Evolutionary conservation across 2,888 invertebrate species (phyloP), one percentile per base, ranked within the genome.

Genomic region (Sesia apiformis): DNA sequence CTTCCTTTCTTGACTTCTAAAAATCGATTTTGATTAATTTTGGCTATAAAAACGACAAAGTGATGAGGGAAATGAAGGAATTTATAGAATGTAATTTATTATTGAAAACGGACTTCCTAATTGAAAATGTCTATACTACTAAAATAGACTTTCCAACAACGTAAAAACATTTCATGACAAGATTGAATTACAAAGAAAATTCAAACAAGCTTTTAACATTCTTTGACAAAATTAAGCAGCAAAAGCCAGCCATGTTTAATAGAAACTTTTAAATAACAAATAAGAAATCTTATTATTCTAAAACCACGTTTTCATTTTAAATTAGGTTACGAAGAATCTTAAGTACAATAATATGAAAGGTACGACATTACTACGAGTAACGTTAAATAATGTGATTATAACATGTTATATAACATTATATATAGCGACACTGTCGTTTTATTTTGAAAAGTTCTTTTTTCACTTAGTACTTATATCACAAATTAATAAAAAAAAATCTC

Each of bases 1-100:
- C 57, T 59, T 66, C 50, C 50, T 50, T 50, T 50, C 50, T 38
- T 38, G 7, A 38, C 50, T 50, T 50, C 23, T 38, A n/a, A 5
- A 40, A 52, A 39, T 52, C 52, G 40, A 39, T 52, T 52, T 52
- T 52, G 52, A 40, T 52, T 3, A 50, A 50, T 38, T 50, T 46
- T 46, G 23, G 23, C 46, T 46, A 46, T 23, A 46, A 46, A 46
- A 46, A 46, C 46, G 46, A 23, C 46, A 46, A 46, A 46, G 46
- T 8, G 46, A 46, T 46, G 46, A 46, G 23, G 46, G n/a, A 8
- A 46, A 46, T 46, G 46, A 46, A 46, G 46, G 46, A 46, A 46
- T 46, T 46, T 46, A n/a, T 7, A 46, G 7, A 46, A 54, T 54
- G 51, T 43, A 54, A 54, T 54, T 54, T 43, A 54, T 54, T 54